Percentiles rank a stretch among this genome's conserved stretches.
Evolutionary conservation across 2,888 invertebrate species (phyloP).

Genomic region (Cordylochernes scorpioides): DNA sequence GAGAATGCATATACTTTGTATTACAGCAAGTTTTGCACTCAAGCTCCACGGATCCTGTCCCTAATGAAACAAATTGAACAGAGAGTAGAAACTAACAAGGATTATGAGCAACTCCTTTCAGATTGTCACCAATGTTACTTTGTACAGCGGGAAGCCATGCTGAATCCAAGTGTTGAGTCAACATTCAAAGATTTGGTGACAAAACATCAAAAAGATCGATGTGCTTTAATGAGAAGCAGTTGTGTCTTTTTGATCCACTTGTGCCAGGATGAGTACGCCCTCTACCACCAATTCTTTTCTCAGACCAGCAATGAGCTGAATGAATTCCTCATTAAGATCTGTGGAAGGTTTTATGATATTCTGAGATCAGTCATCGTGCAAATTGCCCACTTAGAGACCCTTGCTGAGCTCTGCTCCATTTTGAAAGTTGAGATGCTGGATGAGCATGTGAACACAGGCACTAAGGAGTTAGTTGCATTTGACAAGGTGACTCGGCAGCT

Average conservation of each 20-base stretch:
- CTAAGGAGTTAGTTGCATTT: conserved; percentile 43
- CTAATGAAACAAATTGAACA: conserved; percentile 56
- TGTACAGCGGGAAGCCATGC: conserved; percentile 36
- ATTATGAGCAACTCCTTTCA: conserved; percentile 40
- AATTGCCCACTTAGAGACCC: conserved; percentile 84
- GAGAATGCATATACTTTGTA: conserved; percentile 41
- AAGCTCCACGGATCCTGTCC: conserved; percentile 53
- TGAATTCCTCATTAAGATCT: conserved; percentile 28
- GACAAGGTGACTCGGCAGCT: conserved; percentile 49
- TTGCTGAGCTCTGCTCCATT: conserved; percentile 85
- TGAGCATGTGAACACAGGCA: conserved; percentile 40
- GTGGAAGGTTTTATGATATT: conserved; percentile 66
- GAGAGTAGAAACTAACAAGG: conserved; percentile 39
- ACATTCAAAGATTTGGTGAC: conserved; percentile 37
- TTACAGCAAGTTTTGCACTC: conserved; percentile 81
- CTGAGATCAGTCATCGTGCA: conserved; percentile 78
- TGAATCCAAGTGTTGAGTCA: conserved; percentile 39
- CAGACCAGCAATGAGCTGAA: conserved; percentile 34
- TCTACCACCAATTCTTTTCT: conserved; percentile 70
- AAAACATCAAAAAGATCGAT: conserved; percentile 38
- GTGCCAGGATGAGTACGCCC: conserved; percentile 71
- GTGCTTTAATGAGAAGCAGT: conserved; percentile 41
- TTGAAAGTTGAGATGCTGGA: conserved; percentile 43
- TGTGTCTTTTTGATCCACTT: conserved; percentile 73
- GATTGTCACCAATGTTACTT: conserved; percentile 66